phyloP scores from a whole-genome alignment of 2,113 vertebrate genomes.

The Corythornis cristatus region DNA sequence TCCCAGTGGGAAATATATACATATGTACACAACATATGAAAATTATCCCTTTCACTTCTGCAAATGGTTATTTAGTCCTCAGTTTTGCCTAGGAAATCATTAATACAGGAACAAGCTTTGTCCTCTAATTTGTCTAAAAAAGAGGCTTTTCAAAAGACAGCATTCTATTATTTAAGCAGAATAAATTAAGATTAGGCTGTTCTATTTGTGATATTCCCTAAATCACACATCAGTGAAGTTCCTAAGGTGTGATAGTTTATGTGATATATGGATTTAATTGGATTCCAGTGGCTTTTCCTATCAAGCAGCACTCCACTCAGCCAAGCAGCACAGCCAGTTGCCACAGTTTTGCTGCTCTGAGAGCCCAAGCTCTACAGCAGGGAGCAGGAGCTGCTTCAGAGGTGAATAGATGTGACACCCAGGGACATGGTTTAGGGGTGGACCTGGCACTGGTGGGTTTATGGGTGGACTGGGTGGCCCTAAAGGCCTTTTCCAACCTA shows the following conservation, averaged over 20 bases:
- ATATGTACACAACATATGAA: neutral
- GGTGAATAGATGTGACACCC: no score
- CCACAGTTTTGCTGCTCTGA: neutral
- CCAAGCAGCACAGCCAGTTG: neutral
- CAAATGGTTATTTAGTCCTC: neutral
- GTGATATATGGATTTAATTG: neutral
- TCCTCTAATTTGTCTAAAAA: neutral
- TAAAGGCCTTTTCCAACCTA: neutral
- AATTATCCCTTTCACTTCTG: neutral
- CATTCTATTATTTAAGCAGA: neutral
- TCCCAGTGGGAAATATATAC: neutral
- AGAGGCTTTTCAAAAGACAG: neutral
- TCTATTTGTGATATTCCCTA: neutral
- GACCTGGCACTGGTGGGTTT: neutral
- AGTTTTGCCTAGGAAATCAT: neutral
- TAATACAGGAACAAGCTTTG: neutral
- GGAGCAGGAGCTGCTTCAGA: neutral
- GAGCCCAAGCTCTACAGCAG: neutral
- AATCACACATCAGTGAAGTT: neutral
- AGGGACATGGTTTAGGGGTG: no score
- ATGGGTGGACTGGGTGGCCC: fast-evolving
- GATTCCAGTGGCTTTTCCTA: neutral
- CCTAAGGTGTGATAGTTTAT: neutral
- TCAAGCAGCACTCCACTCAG: neutral
- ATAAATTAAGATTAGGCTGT: neutral